phyloP scores from a whole-genome alignment of 2,113 vertebrate genomes.

The Nipponia nippon region DNA sequence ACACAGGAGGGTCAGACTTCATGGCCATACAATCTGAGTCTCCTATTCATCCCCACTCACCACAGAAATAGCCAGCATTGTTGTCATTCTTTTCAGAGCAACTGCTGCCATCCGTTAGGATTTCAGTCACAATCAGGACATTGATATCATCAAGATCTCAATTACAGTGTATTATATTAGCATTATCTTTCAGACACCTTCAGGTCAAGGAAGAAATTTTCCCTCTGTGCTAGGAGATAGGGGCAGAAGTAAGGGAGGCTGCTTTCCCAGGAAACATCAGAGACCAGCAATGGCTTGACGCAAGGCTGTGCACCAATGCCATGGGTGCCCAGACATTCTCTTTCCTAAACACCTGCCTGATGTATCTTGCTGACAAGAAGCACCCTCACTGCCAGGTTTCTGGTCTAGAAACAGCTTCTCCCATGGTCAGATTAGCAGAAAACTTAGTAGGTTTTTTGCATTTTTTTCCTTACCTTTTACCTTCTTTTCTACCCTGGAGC shows the following conservation, averaged over 20 bases:
- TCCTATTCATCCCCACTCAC: not conserved
- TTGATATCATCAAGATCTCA: not conserved
- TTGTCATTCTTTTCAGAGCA: not conserved
- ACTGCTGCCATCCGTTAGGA: not conserved
- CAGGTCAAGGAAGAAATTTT: not conserved
- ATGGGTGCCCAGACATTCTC: not conserved
- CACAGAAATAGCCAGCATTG: not conserved
- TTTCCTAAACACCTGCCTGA: not conserved
- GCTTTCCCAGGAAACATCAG: not conserved
- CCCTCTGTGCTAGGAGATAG: not conserved
- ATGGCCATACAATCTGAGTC: not conserved
- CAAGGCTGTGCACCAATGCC: not conserved
- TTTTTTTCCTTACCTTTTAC: not conserved
- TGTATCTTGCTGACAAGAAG: not conserved
- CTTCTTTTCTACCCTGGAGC: not conserved
- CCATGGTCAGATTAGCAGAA: not conserved
- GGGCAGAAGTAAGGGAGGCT: not conserved
- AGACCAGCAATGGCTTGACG: not conserved
- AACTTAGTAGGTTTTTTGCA: fast-evolving
- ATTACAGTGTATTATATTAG: not conserved
- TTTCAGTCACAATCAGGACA: not conserved
- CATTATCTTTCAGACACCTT: not conserved
- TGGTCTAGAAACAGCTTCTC: not conserved
- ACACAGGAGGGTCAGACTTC: not conserved
- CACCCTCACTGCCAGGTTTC: not conserved